Evolutionary conservation across 2,113 vertebrate species (phyloP), one percentile per base, ranked within the genome.

Genomic region (Oostethus manadensis): DNA sequence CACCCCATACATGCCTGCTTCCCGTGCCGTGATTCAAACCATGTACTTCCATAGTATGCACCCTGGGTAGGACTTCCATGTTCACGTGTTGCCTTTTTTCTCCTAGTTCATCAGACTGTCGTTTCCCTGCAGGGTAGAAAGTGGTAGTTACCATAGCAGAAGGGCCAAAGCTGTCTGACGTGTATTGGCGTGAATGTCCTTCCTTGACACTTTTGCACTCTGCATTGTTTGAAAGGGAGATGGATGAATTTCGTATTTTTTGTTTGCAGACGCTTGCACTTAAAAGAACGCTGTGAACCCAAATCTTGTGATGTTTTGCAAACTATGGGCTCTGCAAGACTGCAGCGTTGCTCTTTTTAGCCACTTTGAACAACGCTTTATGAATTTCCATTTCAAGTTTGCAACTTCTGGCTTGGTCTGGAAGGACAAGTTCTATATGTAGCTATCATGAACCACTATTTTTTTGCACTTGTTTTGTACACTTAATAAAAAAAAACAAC

Each of bases 401-500:
- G 73, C 84, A 68, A 72, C 67, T 18, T 79, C 62, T 74, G 60
- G 56, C 76, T 73, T 64, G 66, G 79, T 75, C 63, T 84, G 60
- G 54, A 86, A 78, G 78, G 68, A 51, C 60, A 60, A 26, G 54
- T 81, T 80, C 75, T 85, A 75, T 83, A 67, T 78, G 73, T 88
- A 80, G 86, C 78, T 86, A 74, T 83, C 79, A 73, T 65, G 70
- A 80, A 73, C 77, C 73, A 84, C 80, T 87, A 88, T 89, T 88
- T 89, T 88, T 91, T 89, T 90, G 89, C 88, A 90, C 89, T 87
- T 89, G 76, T 84, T 89, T 91, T 90, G 86, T 91, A 91, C 85
- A 89, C 87, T 80, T 81, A 88, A 89, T 88, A 88, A 90, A 88
- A 75, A 38, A 85, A 82, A 71, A 64, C 81, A 84, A 8, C 40